Evolutionary conservation across 2,113 vertebrate genomes (phyloP).

Genomic region (Lamprologus speciosus): DNA sequence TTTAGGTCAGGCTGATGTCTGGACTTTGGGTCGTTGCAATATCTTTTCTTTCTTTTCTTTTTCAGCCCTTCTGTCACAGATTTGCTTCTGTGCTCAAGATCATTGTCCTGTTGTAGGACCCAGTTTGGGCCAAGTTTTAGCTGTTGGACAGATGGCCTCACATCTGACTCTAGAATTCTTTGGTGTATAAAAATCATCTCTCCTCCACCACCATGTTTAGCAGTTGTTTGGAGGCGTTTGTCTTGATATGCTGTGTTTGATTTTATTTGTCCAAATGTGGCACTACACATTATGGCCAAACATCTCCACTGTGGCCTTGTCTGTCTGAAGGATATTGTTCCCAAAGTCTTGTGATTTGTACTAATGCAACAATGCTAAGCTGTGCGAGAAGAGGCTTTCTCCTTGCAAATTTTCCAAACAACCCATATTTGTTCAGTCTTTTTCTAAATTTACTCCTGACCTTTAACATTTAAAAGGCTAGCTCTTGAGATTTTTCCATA

Average conservation of each 20-base stretch:
- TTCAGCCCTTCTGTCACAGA: neutral
- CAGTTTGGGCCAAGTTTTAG: neutral
- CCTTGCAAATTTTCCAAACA: neutral
- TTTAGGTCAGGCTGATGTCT: neutral
- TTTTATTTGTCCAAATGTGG: neutral
- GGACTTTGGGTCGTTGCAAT: neutral
- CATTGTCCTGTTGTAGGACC: neutral
- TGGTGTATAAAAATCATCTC: neutral
- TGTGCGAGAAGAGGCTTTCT: neutral
- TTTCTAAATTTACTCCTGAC: neutral
- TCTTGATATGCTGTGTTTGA: neutral
- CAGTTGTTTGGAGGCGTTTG: neutral
- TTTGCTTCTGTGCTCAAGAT: neutral
- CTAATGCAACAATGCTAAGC: neutral
- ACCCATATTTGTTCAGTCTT: neutral
- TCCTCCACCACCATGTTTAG: neutral
- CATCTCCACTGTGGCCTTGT: neutral
- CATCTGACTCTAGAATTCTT: neutral
- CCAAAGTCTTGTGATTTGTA: neutral
- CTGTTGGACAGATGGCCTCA: neutral
- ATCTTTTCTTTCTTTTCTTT: neutral
- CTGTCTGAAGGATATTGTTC: neutral
- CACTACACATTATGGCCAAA: neutral
- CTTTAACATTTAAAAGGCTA: neutral
- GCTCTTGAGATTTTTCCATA: neutral